Base-by-base conservation (phyloP, 1,140 invertebrate species). In the Manduca sexta region DNA sequence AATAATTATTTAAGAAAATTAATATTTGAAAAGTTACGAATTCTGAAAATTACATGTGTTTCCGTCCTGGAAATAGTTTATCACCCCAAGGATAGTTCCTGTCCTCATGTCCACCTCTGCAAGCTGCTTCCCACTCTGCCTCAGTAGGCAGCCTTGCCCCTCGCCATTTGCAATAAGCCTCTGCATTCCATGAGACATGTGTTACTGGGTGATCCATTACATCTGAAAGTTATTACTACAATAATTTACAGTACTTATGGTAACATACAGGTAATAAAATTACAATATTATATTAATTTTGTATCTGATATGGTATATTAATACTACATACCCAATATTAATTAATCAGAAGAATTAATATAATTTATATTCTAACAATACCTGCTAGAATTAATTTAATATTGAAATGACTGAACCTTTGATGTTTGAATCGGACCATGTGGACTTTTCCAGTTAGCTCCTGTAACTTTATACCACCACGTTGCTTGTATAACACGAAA, bases 181-280 rank as follows among this genome's bases (percentile, higher is more conserved):
- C 77, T 13, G 97, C 97, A 84, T 94, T 94, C 96, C 96, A 98
- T 1, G 95, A 97, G 0, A 97, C 93, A 89, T 98, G 97, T 46
- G 94, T 84, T 2, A 98, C 97, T 43, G 97, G 96, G 88, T 98
- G 95, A 59, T 96, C 88, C 89, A 93, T 89, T 79, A 92, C 89
- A 59, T 88, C 92, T 93, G 63, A 45, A 85, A 77, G 8, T 26
- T 26, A 8, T 60, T 50, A 14, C 1, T 11, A 38, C 6, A 15
- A 13, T 8, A 12, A 12, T 3, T 34, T 34, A 8, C 6, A 8
- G 33, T 12, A 2, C n/a, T 34, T 11, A 34, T 8, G 1, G n/a
- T 12, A 12, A 34, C 11, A 1, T 4, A 34, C 33, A n/a, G 4
- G 13, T 11, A 1, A 34, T 30, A 30, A 30, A 30, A 30, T n/a